These are phyloP conservation scores for Pegoplata infirma DNA, from an alignment of 2,888 invertebrate genomes.

Conservation along the genomic window DNA sequence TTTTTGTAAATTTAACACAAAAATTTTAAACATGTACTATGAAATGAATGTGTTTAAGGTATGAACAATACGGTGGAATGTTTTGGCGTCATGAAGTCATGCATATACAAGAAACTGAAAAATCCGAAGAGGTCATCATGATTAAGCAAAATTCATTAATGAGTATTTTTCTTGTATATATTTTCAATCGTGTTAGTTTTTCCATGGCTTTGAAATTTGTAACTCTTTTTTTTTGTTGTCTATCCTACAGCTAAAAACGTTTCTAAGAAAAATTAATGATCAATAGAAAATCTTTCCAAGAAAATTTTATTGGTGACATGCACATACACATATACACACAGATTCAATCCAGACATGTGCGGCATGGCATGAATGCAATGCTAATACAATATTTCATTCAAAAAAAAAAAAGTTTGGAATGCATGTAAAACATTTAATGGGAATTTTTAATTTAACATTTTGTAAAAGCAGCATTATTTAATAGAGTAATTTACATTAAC, in stretches of 20 bases:
- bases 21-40: no score
- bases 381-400: not conserved
- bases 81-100: not conserved
- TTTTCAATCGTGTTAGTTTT: conserved; percentile 13
- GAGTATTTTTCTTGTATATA: not conserved
- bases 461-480: not conserved
- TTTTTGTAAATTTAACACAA: no score
- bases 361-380: no score
- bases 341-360: no score
- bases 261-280: not conserved
- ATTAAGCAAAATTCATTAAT: conserved; percentile 15
- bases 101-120: conserved; percentile 1
- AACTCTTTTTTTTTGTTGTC: not conserved
- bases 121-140: conserved; percentile 14
- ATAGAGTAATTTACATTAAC: not conserved
- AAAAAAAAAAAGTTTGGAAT: not conserved
- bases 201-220: conserved; percentile 11
- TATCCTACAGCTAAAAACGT: not conserved
- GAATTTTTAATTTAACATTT: not conserved
- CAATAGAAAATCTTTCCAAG: conserved; percentile 10
- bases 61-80: not conserved
- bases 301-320: conserved; percentile 1
- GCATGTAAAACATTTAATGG: not conserved
- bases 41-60: no score
- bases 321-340: conserved; percentile 2